Evolutionary conservation across 1,140 invertebrate genomes (phyloP).

Genomic region (Euura saliciscinereae): DNA sequence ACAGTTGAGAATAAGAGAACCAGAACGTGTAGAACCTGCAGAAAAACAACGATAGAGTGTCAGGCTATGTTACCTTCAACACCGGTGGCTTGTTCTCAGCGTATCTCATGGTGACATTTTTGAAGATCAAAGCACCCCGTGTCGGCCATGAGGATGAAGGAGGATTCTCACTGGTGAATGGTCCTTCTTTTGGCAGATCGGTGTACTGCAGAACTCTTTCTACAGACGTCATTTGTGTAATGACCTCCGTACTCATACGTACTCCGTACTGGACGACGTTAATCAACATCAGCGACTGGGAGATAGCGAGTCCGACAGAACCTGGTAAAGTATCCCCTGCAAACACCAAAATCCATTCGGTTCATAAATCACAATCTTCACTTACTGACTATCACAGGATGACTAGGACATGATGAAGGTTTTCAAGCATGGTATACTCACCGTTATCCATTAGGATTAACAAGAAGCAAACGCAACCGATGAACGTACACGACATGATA

Average conservation of each 20-base stretch:
- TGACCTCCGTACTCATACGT: conserved; percentile 82
- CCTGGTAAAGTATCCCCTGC: conserved; percentile 57
- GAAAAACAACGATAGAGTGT: neutral
- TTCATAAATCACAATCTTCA: too few species aligned
- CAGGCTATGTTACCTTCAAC: conserved; percentile 60
- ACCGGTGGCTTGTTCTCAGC: conserved; percentile 67
- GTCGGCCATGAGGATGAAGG: conserved; percentile 59
- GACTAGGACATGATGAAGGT: too few species aligned
- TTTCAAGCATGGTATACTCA: conserved; percentile 20
- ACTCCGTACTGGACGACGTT: conserved; percentile 89
- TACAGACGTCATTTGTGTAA: conserved; percentile 90
- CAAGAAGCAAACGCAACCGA: conserved; percentile 57
- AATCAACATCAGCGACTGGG: conserved; percentile 80
- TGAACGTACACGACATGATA: conserved; percentile 71
- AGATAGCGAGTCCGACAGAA: conserved; percentile 81
- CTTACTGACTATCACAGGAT: too few species aligned
- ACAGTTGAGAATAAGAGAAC: neutral
- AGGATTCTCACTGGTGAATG: conserved; percentile 44
- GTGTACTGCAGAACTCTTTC: conserved; percentile 84
- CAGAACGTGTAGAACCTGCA: neutral
- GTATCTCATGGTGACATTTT: conserved; percentile 72
- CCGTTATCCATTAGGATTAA: conserved; percentile 53
- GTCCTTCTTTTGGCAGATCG: conserved; percentile 65
- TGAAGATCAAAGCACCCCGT: conserved; percentile 56
- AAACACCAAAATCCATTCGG: neutral